These are phyloP conservation scores for Lasioglossum vierecki DNA, from an alignment of 2,888 invertebrate species.

Conservation along the genomic window DNA sequence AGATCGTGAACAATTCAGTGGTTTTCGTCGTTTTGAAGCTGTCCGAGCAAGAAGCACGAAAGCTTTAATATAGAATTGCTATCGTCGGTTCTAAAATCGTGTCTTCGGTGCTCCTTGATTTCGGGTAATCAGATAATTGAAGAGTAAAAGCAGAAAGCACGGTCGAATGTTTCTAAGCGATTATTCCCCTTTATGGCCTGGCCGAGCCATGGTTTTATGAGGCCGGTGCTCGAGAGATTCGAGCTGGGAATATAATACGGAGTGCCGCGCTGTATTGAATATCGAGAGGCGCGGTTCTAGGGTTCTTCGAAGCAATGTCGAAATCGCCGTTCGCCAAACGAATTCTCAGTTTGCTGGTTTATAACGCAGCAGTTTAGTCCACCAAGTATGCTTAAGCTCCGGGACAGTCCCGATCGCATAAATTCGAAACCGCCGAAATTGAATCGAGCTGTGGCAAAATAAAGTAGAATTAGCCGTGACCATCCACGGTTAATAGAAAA, in stretches of 20 bases:
- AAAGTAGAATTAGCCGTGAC: conserved; percentile 18
- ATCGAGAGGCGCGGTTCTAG: conserved; percentile 16
- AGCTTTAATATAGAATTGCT: not conserved
- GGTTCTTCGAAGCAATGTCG: not conserved
- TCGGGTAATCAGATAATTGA: not conserved
- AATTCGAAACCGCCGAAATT: conserved; percentile 36
- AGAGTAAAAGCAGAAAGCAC: not conserved
- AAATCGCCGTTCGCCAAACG: not conserved
- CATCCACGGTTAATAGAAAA: conserved; percentile 21
- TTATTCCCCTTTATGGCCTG: not conserved
- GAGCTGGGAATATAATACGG: not conserved
- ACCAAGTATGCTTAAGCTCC: conserved; percentile 4
- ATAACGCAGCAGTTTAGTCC: conserved; percentile 12
- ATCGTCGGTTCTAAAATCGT: not conserved
- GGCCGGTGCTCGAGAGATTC: not conserved
- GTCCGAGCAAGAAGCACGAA: not conserved
- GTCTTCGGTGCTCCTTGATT: too few relatives aligned
- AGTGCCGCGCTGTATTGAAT: conserved; percentile 19
- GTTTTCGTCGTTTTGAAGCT: not conserved
- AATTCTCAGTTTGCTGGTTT: not conserved
- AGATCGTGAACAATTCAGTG: not conserved
- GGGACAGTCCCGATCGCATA: conserved; percentile 14
- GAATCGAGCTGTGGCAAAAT: conserved; percentile 13
- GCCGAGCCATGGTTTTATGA: not conserved
- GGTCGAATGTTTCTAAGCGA: not conserved